Base-by-base conservation (phyloP, 2,888 invertebrate species). In the Lepidochrysops patricia region DNA sequence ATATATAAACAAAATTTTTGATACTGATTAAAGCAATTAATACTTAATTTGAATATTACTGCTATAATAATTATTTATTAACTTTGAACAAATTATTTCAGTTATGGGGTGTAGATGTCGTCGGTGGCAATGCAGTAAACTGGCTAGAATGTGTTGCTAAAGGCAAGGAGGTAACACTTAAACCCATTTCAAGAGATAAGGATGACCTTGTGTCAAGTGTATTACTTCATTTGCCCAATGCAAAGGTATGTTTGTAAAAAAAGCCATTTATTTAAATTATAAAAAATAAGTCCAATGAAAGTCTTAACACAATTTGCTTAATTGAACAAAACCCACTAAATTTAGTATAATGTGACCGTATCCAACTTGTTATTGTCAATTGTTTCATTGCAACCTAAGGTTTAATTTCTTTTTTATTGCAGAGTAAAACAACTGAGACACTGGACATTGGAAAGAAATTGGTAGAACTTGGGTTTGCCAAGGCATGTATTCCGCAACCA, bases 61-160 rank as follows among this genome's bases (percentile, higher is more conserved):
- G n/a, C n/a, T n/a, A n/a, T n/a, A n/a, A 48, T 5, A 19, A 23
- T 6, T 25, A n/a, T 50, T 50, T 26, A 26, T 25, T 15, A 29
- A 27, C 19, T n/a, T n/a, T n/a, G n/a, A n/a, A 12, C 3, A 23
- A 57, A 23, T 34, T 13, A 15, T 58, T 75, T 63, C 72, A 90
- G 90, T 62, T 90, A 56, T 90, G 90, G 89, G 90, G 90, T 68
- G 80, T 90, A 60, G 86, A 89, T 32, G 72, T 89, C 64, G 84
- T 79, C 3, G 87, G 87, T 70, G 81, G 80, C 0, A 90, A 90
- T 80, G 92, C 91, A 60, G 77, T 91, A 2, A 91, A 85, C 68
- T 92, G 92, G 92, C 71, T 92, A 64, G 91, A 92, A 70, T 88
- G 89, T 74, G 84, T 92, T 50, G 89, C 90, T 7, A 84, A 76